Base-by-base conservation (phyloP, 2,797 vertebrate genomes). In the Eospalax fontanierii region DNA sequence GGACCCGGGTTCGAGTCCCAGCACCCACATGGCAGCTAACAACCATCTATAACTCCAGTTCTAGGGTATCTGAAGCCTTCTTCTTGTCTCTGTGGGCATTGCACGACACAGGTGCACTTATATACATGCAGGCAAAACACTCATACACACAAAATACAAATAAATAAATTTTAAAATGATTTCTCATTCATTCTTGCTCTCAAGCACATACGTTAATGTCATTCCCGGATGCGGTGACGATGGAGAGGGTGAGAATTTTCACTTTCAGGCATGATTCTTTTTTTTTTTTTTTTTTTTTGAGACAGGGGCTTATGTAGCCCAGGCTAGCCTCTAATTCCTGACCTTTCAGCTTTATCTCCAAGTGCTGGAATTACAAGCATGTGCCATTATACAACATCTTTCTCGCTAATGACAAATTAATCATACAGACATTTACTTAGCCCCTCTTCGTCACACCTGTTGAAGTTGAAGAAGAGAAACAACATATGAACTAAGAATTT, bases 401-500 rank as follows among this genome's bases (percentile, higher is more conserved):
- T 76, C 46, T 40, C 87, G 87, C 81, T 76, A 76, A 80, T 73
- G 15, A 78, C 22, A 79, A 84, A 81, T 59, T 22, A 84, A 84
- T 90, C 68, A 19, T 74, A 74, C 9, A 28, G 40, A 15, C 59
- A 87, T 87, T 66, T 87, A 54, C 76, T 87, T 80, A 14, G 14
- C 86, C 21, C 18, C 18, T 93, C 6, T 68, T 82, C 83, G 46
- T 38, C 59, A 24, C 71, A 43, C 92, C 66, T 88, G 35, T 87
- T 10, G 54, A 74, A 61, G 22, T 50, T 33, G 4, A 46, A 6
- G 19, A 88, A 66, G 21, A 84, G 33, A 16, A 96, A 57, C 16
- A 90, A 90, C 30, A 85, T 46, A 85, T 54, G 59, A 92, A 71
- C n/a, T 78, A 82, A 89, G n/a, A 93, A 91, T 88, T 54, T 40